Percentiles rank a stretch among this genome's conserved stretches.
Evolutionary conservation across 2,797 vertebrate species (phyloP).

Genomic region (Myripristis murdjan): DNA sequence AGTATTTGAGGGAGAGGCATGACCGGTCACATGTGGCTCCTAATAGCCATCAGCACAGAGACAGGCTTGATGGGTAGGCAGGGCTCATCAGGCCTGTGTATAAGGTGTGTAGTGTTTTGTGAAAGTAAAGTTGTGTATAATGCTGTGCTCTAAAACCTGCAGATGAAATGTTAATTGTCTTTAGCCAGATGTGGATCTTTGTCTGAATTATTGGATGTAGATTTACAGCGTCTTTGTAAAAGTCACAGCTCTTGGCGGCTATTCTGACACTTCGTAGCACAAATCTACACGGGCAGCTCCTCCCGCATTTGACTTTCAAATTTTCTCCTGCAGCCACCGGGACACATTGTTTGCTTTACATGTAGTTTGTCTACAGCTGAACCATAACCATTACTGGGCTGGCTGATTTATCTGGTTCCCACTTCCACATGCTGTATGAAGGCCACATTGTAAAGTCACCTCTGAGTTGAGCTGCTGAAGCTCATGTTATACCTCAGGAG

Average conservation of each 20-base stretch:
- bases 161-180: too few species aligned
- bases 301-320: conserved; percentile 57
- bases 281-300: conserved; percentile 12
- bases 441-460: background rate
- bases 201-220: background rate
- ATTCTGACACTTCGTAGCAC: background rate
- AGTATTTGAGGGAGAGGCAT: conserved; percentile 77
- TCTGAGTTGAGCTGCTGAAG: background rate
- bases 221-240: background rate
- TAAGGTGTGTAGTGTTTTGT: too few species aligned
- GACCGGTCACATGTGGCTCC: conserved; percentile 79
- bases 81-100: background rate
- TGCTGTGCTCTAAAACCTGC: too few species aligned
- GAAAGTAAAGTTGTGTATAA: too few species aligned
- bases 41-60: conserved; percentile 45
- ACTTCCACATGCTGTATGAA: background rate
- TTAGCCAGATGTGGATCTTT: background rate
- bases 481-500: too few species aligned
- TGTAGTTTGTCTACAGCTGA: background rate
- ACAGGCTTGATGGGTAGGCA: conserved; percentile 14
- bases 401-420: conserved; percentile 1
- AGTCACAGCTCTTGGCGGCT: background rate
- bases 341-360: conserved; percentile 16
- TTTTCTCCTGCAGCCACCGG: conserved; percentile 1
- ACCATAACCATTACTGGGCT: background rate